Percentiles rank a stretch among this genome's conserved stretches.
Conservation (phyloP, 2,797 vertebrate genomes). For the Cryptoblepharus egeriae region DNA sequence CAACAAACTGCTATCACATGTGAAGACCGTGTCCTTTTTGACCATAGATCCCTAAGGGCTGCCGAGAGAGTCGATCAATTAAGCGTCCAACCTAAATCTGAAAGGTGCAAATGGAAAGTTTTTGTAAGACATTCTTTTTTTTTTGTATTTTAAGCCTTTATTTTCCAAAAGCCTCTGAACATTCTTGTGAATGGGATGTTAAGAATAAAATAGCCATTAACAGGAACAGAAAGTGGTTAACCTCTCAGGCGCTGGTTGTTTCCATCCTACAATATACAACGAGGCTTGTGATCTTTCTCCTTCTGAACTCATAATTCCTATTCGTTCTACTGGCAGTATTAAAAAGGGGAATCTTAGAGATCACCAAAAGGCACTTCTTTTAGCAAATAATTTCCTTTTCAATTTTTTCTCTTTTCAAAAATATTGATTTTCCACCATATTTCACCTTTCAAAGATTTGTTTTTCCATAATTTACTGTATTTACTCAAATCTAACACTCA, state of each 20-base stretch:
- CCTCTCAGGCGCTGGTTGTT: conserved; percentile 10
- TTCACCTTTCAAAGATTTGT: too few relatives aligned
- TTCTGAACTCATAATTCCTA: background rate
- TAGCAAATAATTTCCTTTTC: too few relatives aligned
- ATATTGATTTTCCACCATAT: too few relatives aligned
- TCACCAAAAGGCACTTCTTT: too few relatives aligned
- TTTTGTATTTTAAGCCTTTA: background rate
- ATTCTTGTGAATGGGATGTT: conserved; percentile 21
- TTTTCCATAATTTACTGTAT: too few relatives aligned
- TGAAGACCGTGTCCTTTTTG: too few relatives aligned
- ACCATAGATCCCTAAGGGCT: background rate
- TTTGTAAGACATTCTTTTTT: background rate
- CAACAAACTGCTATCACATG: background rate
- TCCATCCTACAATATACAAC: conserved; percentile 13
- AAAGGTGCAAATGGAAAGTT: background rate
- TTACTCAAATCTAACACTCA: too few relatives aligned
- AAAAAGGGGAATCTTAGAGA: too few relatives aligned
- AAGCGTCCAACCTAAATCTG: background rate
- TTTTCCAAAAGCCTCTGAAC: background rate
- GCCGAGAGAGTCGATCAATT: background rate
- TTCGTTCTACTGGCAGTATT: background rate
- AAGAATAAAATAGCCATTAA: conserved; percentile 14
- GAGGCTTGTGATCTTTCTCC: background rate
- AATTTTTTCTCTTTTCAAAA: too few relatives aligned
- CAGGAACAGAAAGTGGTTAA: conserved; percentile 33